Percentiles rank a stretch among this genome's conserved stretches.
Evolutionary conservation across 2,888 invertebrate species (phyloP).

Genomic region (Dynastes grantii): DNA sequence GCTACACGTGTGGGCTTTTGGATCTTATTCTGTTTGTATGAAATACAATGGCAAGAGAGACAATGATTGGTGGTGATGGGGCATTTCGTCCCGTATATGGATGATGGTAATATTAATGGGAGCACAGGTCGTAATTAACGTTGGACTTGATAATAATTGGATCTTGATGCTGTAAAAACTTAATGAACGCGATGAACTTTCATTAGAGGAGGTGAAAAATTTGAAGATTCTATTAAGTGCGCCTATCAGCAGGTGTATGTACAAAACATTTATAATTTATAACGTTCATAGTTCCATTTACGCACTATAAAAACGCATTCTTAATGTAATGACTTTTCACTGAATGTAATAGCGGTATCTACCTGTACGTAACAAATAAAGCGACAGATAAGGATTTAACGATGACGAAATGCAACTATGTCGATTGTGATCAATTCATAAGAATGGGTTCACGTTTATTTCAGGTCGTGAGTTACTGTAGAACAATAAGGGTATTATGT

Average conservation of each 20-base stretch:
- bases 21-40: slow-evolving; percentile 41
- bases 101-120: slow-evolving; percentile 27
- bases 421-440: too few species aligned
- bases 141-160: slow-evolving; percentile 29
- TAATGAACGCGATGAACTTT: slow-evolving; percentile 7
- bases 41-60: slow-evolving; percentile 35
- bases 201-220: slow-evolving; percentile 23
- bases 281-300: background rate
- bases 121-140: slow-evolving; percentile 20
- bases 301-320: background rate
- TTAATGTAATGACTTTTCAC: background rate
- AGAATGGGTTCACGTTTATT: too few species aligned
- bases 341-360: too few species aligned
- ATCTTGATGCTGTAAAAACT: slow-evolving; percentile 32
- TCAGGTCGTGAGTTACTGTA: too few species aligned
- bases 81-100: slow-evolving; percentile 37
- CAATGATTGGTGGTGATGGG: slow-evolving; percentile 13
- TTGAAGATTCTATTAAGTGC: slow-evolving; percentile 4
- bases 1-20: slow-evolving; percentile 62
- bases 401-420: too few species aligned
- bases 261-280: background rate
- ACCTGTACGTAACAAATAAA: background rate
- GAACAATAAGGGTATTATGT: too few species aligned
- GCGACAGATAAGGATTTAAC: too few species aligned
- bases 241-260: background rate